Base-by-base conservation (phyloP, 2,888 invertebrate species). In the Spodoptera exigua region DNA sequence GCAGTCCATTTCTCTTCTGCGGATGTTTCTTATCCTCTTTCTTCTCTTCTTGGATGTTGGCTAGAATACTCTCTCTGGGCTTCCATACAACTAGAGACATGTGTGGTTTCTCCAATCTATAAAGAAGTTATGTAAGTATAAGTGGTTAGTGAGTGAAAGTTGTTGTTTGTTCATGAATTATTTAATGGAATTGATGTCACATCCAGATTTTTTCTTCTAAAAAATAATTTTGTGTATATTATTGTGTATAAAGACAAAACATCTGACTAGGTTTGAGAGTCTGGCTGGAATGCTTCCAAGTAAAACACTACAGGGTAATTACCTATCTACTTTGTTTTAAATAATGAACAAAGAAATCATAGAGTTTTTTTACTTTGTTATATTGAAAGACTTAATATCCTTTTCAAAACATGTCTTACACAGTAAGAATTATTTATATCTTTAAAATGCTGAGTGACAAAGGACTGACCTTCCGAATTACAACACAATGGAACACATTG, bases 21-120 rank as follows among this genome's bases (percentile, higher is more conserved):
- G 79, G 82, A 57, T 77, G 80, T 3, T 82, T 75, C 41, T 77
- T 74, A 0, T 63, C 40, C n/a, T 82, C 78, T 32, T 91, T 86
- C 3, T 90, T 86, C 17, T 84, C 83, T 62, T 89, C 87, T 77
- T 82, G 82, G 58, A 88, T 70, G 34, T 86, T 84, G 12, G 82
- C 84, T 48, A 94, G 64, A 10, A 95, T 90, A 70, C 94, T 93
- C 21, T 95, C 95, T 55, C 96, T 96, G 0, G 97, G 97, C 82
- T 97, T 96, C 97, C 97, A 98, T 10, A 97, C 95, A 1, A 98
- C 97, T 68, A 98, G 84, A 3, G 97, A 97, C 90, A 97, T 97
- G 78, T 96, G 96, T 0, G 97, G 97, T 82, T 96, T 95, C 76
- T 96, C 96, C 75, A 95, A 89, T 81, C 95, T 96, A 75, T 65